Conservation (phyloP, 1,140 invertebrate genomes). For the Phortica variegata region DNA sequence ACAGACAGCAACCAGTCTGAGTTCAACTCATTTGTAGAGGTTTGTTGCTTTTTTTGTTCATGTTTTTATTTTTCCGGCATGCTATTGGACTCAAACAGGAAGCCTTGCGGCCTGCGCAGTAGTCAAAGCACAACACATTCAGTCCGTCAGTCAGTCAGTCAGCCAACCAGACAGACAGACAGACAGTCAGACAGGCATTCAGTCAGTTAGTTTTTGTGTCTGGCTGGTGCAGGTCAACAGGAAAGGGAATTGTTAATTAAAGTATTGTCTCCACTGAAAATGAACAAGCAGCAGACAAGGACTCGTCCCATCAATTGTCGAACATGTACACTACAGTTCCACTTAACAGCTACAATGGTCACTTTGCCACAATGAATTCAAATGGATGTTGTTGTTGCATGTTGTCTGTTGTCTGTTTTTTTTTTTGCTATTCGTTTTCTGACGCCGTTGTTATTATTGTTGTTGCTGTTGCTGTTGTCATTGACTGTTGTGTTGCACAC, state of each 20-base stretch:
- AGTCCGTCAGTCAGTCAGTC: conserved; percentile 15
- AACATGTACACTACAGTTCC: conserved; percentile 56
- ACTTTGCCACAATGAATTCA: conserved; percentile 55
- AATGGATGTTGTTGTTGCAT: conserved; percentile 40
- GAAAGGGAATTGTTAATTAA: conserved; percentile 55
- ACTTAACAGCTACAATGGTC: conserved; percentile 56
- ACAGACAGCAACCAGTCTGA: no score
- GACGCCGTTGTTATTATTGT: conserved; percentile 27
- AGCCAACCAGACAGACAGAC: neutral
- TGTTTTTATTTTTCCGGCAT: conserved; percentile 14
- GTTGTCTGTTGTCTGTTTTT: conserved; percentile 28
- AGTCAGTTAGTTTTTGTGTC: no score
- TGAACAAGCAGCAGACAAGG: conserved; percentile 50
- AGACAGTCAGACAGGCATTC: neutral
- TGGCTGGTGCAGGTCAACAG: conserved; percentile 1
- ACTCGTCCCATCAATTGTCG: conserved; percentile 52
- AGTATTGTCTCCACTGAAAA: conserved; percentile 56
- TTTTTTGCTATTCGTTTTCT: conserved; percentile 17
- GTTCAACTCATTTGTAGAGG: conserved; percentile 53
- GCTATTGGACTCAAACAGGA: no score
- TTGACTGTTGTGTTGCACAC: conserved; percentile 22
- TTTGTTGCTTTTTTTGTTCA: conserved; percentile 13
- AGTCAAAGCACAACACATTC: no score
- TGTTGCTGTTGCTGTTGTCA: conserved; percentile 6
- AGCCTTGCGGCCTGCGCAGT: no score